phyloP scores from a whole-genome alignment of 2,888 invertebrate species.

The Drosophila anceps region DNA sequence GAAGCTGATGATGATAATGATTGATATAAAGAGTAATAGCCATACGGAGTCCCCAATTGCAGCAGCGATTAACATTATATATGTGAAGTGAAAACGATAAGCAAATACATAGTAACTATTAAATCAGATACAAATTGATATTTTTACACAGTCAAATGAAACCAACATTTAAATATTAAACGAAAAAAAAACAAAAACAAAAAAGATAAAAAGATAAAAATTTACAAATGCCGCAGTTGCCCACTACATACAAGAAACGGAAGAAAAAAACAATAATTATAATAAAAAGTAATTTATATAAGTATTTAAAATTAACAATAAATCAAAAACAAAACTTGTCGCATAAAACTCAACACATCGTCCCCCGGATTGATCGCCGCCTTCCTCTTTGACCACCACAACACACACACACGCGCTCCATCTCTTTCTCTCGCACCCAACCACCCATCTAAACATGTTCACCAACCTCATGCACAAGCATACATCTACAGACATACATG shows the following conservation, averaged over 20 bases:
- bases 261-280: conserved; percentile 77
- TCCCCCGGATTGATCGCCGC: conserved; percentile 28
- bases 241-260: conserved; percentile 68
- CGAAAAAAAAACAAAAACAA: conserved; percentile 4
- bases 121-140: conserved; percentile 61
- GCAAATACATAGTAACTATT: conserved; percentile 21
- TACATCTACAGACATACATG: conserved; percentile 13
- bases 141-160: conserved; percentile 73
- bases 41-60: conserved; percentile 55
- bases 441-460: conserved; percentile 6
- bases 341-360: conserved; percentile 57
- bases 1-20: conserved; percentile 11
- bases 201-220: conserved; percentile 47
- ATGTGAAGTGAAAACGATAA: conserved; percentile 45
- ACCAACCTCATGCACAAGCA: conserved; percentile 21
- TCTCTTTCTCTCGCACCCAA: conserved; percentile 5
- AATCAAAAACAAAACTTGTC: conserved; percentile 72
- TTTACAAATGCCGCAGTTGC: conserved; percentile 82
- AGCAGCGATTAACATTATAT: conserved; percentile 38
- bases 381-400: conserved; percentile 1
- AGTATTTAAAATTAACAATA: conserved; percentile 79
- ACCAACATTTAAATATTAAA: conserved; percentile 71
- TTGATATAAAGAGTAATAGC: conserved; percentile 45
- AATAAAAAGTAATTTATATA: conserved; percentile 79
- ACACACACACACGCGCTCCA: conserved; percentile 31